Evolutionary conservation across 2,113 vertebrate species (phyloP).

Genomic region (Ailuropoda melanoleuca): DNA sequence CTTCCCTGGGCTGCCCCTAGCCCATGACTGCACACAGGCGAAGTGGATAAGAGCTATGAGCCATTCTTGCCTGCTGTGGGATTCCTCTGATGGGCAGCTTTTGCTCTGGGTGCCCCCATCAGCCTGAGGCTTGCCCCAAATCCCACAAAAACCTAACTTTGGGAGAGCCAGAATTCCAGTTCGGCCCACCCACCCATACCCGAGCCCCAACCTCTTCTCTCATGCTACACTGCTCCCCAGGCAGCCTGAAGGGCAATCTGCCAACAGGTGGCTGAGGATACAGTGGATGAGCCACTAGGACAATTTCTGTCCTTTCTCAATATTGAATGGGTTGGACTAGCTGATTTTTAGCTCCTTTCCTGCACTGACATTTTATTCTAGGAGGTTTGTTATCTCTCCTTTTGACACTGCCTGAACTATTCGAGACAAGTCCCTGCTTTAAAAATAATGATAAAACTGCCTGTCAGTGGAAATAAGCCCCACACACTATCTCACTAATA

Average conservation of each 20-base stretch:
- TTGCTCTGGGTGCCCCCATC: neutral
- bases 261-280: conserved; percentile 24
- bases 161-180: neutral
- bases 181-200: too few relatives aligned
- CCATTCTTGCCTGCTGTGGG: neutral
- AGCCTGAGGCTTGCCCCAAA: neutral
- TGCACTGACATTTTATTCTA: conserved; percentile 67
- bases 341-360: conserved; percentile 45
- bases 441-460: conserved; percentile 83
- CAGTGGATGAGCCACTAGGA: accelerated
- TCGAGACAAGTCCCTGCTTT: conserved; percentile 80
- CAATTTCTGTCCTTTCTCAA: neutral
- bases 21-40: neutral
- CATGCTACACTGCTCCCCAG: neutral
- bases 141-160: neutral
- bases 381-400: conserved; percentile 79
- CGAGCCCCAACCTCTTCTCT: neutral
- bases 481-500: conserved; percentile 69
- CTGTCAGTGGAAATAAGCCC: conserved; percentile 78
- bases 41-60: neutral
- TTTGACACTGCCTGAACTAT: conserved; percentile 83
- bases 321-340: neutral
- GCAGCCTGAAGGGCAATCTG: conserved; percentile 16
- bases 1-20: neutral
- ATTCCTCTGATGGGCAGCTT: neutral